phyloP scores from a whole-genome alignment of 2,797 vertebrate species.

The Trachops cirrhosus region DNA sequence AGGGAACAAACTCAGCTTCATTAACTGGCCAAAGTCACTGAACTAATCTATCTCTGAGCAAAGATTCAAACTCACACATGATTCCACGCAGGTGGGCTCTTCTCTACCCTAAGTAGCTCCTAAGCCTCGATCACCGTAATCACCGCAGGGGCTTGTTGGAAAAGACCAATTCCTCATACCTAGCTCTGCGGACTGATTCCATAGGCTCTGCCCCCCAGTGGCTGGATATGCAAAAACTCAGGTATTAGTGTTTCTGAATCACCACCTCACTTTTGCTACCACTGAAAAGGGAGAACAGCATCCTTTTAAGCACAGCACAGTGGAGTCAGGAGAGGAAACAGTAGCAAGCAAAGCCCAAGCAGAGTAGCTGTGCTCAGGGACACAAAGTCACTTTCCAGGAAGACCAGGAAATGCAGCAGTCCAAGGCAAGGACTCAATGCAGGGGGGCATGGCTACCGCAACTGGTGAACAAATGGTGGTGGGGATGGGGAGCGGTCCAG shows the following conservation, averaged over 20 bases:
- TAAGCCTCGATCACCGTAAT: neutral
- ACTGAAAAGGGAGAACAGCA: neutral
- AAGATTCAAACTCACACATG: neutral
- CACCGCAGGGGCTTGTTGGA: neutral
- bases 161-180: neutral
- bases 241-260: neutral
- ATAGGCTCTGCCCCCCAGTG: neutral
- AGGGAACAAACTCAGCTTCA: neutral
- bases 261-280: neutral
- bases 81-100: neutral
- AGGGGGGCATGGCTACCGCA: neutral
- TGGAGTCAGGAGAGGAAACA: neutral
- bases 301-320: neutral
- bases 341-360: neutral
- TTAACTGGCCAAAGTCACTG: neutral
- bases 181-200: neutral
- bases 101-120: neutral
- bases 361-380: neutral
- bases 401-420: neutral
- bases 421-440: neutral
- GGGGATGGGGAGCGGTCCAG: neutral
- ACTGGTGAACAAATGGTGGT: neutral
- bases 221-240: neutral
- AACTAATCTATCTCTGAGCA: neutral
- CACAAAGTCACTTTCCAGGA: neutral